phyloP scores from a whole-genome alignment of 2,888 invertebrate species.

The Automeris io region DNA sequence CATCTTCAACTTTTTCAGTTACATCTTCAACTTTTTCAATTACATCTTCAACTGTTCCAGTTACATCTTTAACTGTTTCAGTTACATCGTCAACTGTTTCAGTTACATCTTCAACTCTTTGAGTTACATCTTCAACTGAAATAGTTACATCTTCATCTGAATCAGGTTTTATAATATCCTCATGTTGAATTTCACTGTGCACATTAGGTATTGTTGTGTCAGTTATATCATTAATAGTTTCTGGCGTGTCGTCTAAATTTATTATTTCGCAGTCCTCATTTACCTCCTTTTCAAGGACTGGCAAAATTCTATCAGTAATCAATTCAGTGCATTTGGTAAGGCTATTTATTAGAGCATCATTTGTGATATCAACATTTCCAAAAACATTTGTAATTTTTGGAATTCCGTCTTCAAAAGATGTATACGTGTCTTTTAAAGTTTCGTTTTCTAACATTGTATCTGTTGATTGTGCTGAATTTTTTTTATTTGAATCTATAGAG shows the following conservation, averaged over 20 bases:
- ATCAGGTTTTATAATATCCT: slow-evolving; percentile 1
- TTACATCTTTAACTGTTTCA: background rate
- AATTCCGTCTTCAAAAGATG: slow-evolving; percentile 7
- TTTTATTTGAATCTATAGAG: background rate
- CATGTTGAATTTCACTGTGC: no score
- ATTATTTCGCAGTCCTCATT: slow-evolving; percentile 1
- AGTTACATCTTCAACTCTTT: background rate
- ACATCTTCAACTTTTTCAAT: background rate
- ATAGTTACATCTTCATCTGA: slow-evolving; percentile 4
- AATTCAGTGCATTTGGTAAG: background rate
- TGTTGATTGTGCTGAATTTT: no score
- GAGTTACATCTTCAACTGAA: background rate
- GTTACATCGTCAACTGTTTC: background rate
- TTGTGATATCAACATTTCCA: slow-evolving; percentile 21
- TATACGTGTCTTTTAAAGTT: no score
- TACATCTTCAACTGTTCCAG: background rate
- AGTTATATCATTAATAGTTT: background rate
- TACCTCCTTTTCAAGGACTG: slow-evolving; percentile 3
- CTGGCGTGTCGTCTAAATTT: slow-evolving; percentile 13
- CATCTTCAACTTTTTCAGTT: background rate
- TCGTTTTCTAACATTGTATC: no score
- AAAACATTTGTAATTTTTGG: slow-evolving; percentile 29
- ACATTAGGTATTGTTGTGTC: no score
- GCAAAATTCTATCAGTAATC: background rate
- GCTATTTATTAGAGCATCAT: slow-evolving; percentile 9